Conservation (phyloP, 2,113 vertebrate species). For the Charina bottae region DNA sequence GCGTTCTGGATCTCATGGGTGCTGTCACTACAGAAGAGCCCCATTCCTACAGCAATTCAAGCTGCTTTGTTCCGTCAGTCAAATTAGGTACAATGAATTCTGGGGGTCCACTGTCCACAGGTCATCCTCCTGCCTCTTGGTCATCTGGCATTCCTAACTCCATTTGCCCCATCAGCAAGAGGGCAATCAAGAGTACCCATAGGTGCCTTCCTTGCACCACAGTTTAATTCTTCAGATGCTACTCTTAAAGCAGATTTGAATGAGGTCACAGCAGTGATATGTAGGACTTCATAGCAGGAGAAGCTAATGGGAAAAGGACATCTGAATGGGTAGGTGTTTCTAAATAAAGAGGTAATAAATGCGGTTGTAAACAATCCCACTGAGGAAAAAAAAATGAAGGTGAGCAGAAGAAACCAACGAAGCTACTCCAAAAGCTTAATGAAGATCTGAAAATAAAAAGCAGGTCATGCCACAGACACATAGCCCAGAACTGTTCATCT, state of each 20-base stretch:
- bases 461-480: background rate
- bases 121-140: too few relatives aligned
- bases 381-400: background rate
- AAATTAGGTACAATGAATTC: too few relatives aligned
- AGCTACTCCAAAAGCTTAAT: background rate
- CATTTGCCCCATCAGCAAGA: background rate
- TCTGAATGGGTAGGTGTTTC: background rate
- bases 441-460: background rate
- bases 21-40: too few relatives aligned
- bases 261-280: background rate
- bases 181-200: background rate
- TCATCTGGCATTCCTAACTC: background rate
- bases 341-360: background rate
- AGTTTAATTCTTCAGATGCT: background rate
- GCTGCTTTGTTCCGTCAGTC: too few relatives aligned
- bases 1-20: too few relatives aligned
- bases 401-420: background rate
- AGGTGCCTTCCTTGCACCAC: background rate
- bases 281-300: background rate
- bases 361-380: background rate
- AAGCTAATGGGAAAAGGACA: background rate
- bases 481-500: background rate
- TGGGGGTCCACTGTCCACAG: too few relatives aligned
- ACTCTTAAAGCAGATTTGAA: background rate
- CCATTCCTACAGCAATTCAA: too few relatives aligned